Evolutionary conservation across 2,113 vertebrate species (phyloP).

Genomic region (Nasalis larvatus): DNA sequence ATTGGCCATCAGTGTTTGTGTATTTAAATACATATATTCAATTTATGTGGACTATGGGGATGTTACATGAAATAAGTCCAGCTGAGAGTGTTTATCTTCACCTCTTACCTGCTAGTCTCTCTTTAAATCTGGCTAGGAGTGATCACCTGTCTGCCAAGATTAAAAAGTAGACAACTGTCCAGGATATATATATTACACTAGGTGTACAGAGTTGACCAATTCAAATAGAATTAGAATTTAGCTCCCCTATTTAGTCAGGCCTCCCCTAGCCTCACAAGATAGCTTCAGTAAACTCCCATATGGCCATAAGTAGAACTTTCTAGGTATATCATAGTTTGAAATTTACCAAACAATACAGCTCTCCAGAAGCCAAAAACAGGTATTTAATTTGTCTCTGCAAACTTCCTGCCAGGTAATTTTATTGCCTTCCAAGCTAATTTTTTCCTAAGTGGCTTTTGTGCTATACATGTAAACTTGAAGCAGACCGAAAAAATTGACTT

Average conservation of each 20-base stretch:
- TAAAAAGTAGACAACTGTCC: neutral
- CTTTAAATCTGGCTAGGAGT: conserved; percentile 58
- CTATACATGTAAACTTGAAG: neutral
- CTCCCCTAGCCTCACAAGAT: neutral
- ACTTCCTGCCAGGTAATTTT: neutral
- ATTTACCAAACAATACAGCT: neutral
- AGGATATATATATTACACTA: neutral
- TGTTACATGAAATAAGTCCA: conserved; percentile 55
- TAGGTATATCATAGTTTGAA: neutral
- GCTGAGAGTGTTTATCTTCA: conserved; percentile 58
- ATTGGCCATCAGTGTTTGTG: conserved; percentile 11
- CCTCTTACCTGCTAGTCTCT: conserved; percentile 41
- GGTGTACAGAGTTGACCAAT: neutral
- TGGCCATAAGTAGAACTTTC: neutral
- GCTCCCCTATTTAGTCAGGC: neutral
- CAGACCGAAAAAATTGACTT: neutral
- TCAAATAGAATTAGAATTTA: neutral
- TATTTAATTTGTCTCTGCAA: neutral
- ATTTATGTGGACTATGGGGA: conserved; percentile 59
- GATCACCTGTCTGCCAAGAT: neutral
- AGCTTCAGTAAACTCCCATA: neutral
- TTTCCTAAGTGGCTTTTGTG: neutral
- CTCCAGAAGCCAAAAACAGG: neutral
- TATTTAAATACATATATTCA: neutral
- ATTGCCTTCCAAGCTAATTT: neutral